A percentile compares a stretch with the other conserved stretches of the same genome.
Conservation (phyloP, 2,113 vertebrate genomes). For the Leiothrix lutea region DNA sequence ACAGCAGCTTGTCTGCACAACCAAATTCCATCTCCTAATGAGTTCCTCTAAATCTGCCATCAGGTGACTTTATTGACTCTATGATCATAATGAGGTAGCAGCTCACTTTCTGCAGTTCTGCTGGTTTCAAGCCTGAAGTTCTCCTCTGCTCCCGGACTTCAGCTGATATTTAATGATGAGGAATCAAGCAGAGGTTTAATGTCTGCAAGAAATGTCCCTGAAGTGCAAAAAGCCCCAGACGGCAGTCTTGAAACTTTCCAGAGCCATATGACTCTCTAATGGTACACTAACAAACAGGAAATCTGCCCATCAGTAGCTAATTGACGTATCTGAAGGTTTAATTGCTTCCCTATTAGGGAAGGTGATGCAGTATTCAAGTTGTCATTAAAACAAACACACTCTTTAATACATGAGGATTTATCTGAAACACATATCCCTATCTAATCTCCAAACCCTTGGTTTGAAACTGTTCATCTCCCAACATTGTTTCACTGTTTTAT, state of each 20-base stretch:
- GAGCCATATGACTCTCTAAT: conserved; percentile 49
- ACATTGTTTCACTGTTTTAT: background rate
- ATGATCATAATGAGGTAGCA: conserved; percentile 76
- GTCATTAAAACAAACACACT: conserved; percentile 53
- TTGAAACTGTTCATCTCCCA: background rate
- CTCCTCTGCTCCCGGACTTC: conserved; percentile 10
- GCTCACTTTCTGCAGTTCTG: conserved; percentile 59
- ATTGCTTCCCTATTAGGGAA: conserved; percentile 72
- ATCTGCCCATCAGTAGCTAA: conserved; percentile 66
- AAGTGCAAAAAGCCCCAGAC: conserved; percentile 30
- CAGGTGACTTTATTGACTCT: conserved; percentile 78
- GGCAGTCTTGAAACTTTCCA: conserved; percentile 62
- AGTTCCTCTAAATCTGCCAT: conserved; percentile 80
- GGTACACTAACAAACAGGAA: conserved; percentile 63
- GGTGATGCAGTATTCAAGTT: conserved; percentile 57
- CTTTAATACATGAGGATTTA: conserved; percentile 29
- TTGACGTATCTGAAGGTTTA: conserved; percentile 72
- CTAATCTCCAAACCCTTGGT: background rate
- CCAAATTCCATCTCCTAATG: conserved; percentile 74
- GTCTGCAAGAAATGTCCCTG: conserved; percentile 54
- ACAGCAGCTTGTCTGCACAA: conserved; percentile 56
- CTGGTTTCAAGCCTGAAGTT: background rate
- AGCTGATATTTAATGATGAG: conserved; percentile 64
- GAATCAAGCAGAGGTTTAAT: conserved; percentile 56
- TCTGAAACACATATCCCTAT: conserved; percentile 10